Base-by-base conservation (phyloP, 2,113 vertebrate genomes). In the Ovis canadensis region DNA sequence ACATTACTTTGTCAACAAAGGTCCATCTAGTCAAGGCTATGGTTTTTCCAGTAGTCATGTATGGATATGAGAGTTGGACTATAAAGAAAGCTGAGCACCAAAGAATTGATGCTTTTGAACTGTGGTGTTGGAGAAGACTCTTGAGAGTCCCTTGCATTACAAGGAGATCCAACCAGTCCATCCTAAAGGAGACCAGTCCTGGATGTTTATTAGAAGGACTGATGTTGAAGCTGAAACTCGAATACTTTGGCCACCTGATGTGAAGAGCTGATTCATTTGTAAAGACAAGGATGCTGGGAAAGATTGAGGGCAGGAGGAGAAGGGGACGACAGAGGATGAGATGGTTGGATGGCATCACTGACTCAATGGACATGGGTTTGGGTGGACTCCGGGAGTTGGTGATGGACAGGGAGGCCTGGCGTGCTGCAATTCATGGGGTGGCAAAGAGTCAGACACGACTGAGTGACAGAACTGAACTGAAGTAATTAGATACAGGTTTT, bases 1-100 rank as follows among this genome's bases (percentile, higher is more conserved):
- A 67, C 33, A 19, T n/a, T 67, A 67, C 64, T 67, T 67, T 67
- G 16, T 36, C 64, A n/a, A 67, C 33, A 67, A n/a, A 67, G 16
- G 17, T 67, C 64, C 8, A 4, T 67, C 33, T 10, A 67, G 64
- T 67, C 64, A 36, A 36, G 33, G 33, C 64, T 36, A 1, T 67
- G 33, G 16, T 11, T 67, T 67, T 36, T 67, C 64, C 64, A 36
- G 17, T 36, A 2, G 64, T 67, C 16, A 36, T 21, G 33, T 67
- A 21, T 67, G 17, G 33, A 67, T 67, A 2, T 36, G 16, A 36
- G 33, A 36, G 16, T 67, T 67, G 33, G 16, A 67, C 8, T 67
- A 3, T 36, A 21, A 67, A 67, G 33, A 19, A 36, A 10, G 64
- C 64, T 67, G 64, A 67, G 16, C 0, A 0, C 16, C 2, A 0